Percentiles rank a stretch among this genome's conserved stretches.
Evolutionary conservation across 2,797 vertebrate genomes (phyloP).

Genomic region (Capromys pilorides): DNA sequence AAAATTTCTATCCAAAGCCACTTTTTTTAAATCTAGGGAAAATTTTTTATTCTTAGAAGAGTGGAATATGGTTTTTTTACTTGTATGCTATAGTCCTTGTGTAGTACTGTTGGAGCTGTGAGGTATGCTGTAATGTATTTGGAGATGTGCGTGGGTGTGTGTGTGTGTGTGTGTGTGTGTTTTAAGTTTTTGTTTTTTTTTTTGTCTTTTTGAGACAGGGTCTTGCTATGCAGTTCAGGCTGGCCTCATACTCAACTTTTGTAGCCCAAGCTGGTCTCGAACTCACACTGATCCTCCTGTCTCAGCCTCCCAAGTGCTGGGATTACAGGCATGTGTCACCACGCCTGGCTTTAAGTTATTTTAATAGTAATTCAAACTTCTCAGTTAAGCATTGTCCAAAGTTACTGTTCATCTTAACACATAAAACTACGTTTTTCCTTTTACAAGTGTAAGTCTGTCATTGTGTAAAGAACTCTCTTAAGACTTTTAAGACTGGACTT

Average conservation of each 20-base stretch:
- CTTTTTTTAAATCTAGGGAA: neutral
- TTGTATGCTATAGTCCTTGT: neutral
- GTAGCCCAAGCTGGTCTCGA: no score
- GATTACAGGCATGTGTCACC: no score
- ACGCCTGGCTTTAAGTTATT: neutral
- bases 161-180: no score
- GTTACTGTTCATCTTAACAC: neutral
- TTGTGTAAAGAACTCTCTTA: neutral
- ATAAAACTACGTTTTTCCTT: conserved; percentile 1
- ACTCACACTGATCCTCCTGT: no score
- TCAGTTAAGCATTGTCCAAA: neutral
- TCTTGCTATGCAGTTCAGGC: no score
- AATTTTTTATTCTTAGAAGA: no score
- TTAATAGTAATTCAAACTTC: neutral
- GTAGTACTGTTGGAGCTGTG: neutral
- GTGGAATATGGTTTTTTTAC: neutral
- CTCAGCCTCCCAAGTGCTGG: no score
- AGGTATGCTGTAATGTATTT: neutral
- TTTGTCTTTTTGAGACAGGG: no score
- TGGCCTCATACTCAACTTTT: no score
- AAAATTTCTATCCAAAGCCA: conserved; percentile 32
- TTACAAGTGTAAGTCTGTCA: neutral
- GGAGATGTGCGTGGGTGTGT: neutral
- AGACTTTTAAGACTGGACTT: conserved; percentile 5
- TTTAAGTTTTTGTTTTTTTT: no score